These are phyloP conservation scores for Zoanthus solanderi DNA, from an alignment of 92 coral and sea anemone genomes.

Conservation along the genomic window DNA sequence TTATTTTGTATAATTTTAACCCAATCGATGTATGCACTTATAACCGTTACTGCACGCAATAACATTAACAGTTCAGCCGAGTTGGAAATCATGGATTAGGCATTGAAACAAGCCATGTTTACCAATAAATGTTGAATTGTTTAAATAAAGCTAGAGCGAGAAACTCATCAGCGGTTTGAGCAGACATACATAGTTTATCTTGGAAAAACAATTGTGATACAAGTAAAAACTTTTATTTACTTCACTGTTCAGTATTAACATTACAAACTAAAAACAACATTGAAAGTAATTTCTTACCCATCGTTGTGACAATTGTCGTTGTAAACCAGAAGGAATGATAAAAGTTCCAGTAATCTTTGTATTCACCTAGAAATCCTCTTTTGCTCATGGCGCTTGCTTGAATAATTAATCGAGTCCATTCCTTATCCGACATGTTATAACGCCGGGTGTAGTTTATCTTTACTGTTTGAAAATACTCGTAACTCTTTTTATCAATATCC, in stretches of 20 bases:
- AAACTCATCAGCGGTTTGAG: not conserved
- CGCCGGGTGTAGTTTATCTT: slow-evolving; percentile 50
- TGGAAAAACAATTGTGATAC: not conserved
- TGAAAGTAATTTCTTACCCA: slow-evolving; percentile 69
- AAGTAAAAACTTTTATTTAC: not conserved
- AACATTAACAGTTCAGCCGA: not conserved
- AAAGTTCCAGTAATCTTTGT: slow-evolving; percentile 81
- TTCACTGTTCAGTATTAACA: not conserved
- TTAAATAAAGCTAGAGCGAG: not conserved
- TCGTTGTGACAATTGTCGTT: slow-evolving; percentile 80
- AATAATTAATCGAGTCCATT: slow-evolving; percentile 56
- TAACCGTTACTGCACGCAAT: not conserved
- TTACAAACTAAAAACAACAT: not conserved
- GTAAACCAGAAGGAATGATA: slow-evolving; percentile 93
- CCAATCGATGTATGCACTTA: not conserved
- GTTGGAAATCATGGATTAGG: not conserved
- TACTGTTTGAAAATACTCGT: slow-evolving; percentile 50
- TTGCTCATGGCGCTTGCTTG: slow-evolving; percentile 69
- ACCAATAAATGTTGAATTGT: not conserved
- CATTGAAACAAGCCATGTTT: not conserved
- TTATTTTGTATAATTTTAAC: not conserved
- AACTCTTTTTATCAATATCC: slow-evolving; percentile 56
- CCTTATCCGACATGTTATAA: slow-evolving; percentile 76
- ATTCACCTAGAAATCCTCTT: slow-evolving; percentile 55
- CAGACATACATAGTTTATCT: not conserved